phyloP scores from a whole-genome alignment of 53 echinoderm and acorn worm species.

The Holothuria leucospilota region DNA sequence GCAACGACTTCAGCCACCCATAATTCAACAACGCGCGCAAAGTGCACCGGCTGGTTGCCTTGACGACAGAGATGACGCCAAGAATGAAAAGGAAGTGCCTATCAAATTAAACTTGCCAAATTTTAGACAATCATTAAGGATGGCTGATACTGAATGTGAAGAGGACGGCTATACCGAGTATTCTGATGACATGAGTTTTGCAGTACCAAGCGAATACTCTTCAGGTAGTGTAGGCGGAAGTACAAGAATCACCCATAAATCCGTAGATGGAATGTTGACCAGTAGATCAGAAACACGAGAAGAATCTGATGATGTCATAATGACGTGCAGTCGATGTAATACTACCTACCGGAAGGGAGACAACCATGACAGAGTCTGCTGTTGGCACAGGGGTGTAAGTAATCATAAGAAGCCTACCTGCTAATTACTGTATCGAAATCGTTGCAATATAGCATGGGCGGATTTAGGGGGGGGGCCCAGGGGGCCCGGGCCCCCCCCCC shows the following conservation, averaged over 20 bases:
- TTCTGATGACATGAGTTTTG: conserved; percentile 12
- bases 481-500: too few species aligned
- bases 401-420: too few species aligned
- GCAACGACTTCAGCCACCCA: neutral
- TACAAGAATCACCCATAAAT: neutral
- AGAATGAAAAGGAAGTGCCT: neutral
- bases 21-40: neutral
- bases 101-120: neutral
- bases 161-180: neutral
- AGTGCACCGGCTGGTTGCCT: neutral
- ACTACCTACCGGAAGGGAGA: conserved; percentile 24
- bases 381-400: conserved; percentile 70
- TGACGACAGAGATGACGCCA: neutral
- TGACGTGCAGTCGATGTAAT: conserved; percentile 55
- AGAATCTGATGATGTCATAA: neutral
- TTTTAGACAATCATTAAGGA: neutral
- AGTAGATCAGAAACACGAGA: neutral
- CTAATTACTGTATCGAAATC: too few species aligned
- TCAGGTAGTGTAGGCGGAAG: conserved; percentile 23
- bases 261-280: conserved; percentile 22
- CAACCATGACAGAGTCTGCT: conserved; percentile 55
- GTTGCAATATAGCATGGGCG: too few species aligned
- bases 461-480: too few species aligned
- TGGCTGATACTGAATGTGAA: neutral
- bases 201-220: conserved; percentile 18